phyloP scores from a whole-genome alignment of 1,140 invertebrate species.

The Procambarus virginalis region DNA sequence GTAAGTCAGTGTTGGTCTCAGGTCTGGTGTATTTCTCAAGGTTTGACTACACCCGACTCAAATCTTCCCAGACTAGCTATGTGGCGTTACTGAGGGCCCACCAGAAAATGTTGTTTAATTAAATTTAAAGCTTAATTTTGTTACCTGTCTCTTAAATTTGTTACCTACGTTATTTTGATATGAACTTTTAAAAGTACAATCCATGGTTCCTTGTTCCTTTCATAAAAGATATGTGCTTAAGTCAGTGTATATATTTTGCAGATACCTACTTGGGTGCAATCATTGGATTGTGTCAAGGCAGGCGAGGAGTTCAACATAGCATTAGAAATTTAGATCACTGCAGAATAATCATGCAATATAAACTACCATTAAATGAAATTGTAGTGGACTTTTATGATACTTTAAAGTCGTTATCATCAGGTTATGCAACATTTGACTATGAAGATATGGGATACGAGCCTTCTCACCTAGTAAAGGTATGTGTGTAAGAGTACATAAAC shows the following conservation, averaged over 20 bases:
- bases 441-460: conserved; percentile 89
- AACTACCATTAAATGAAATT: conserved; percentile 93
- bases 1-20: no score
- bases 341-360: conserved; percentile 86
- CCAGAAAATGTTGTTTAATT: no score
- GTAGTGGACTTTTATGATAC: conserved; percentile 96
- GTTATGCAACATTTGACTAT: conserved; percentile 98
- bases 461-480: conserved; percentile 56
- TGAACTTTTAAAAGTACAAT: no score
- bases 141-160: no score
- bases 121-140: no score
- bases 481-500: neutral
- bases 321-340: conserved; percentile 87
- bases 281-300: conserved; percentile 84
- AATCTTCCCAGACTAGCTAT: no score
- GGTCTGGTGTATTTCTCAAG: no score
- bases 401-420: conserved; percentile 91
- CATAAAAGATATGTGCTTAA: neutral
- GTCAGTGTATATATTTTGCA: conserved; percentile 73
- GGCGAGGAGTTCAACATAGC: conserved; percentile 84
- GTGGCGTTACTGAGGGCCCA: no score
- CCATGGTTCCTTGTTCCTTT: no score
- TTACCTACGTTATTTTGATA: no score
- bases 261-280: conserved; percentile 82
- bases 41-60: no score